These are phyloP conservation scores for Helobdella robusta DNA, from an alignment of 2,888 invertebrate genomes.

Conservation along the genomic window DNA sequence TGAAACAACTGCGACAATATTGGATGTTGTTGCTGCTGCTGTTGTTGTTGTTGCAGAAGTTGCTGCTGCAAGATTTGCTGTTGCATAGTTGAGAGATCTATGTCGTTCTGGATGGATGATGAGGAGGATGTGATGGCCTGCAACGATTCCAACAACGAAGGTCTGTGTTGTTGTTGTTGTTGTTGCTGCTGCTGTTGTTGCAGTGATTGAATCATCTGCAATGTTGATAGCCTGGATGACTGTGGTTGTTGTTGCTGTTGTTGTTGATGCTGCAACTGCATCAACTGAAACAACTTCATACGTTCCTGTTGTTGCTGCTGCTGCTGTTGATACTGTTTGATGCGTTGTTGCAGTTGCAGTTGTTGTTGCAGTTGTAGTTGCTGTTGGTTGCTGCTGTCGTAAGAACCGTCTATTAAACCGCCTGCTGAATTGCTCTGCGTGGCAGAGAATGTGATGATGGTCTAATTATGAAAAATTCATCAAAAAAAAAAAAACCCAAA, in stretches of 20 bases:
- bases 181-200: conserved; percentile 31
- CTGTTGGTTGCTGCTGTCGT: no score
- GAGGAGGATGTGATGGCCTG: not conserved
- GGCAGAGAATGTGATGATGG: no score
- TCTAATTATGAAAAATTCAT: not conserved
- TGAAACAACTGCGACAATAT: not conserved
- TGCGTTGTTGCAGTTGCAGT: conserved; percentile 31
- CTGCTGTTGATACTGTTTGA: conserved; percentile 1
- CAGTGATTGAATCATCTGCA: not conserved
- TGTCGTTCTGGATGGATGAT: not conserved
- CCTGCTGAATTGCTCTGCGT: no score
- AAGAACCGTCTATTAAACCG: no score
- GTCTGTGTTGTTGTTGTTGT: conserved; percentile 22
- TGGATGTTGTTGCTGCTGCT: not conserved
- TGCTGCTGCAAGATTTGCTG: conserved; percentile 13
- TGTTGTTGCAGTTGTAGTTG: conserved; percentile 32
- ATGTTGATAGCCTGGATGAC: conserved; percentile 10
- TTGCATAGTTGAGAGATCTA: no score
- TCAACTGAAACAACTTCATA: conserved; percentile 6
- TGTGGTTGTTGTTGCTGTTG: conserved; percentile 31
- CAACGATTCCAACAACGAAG: no score
- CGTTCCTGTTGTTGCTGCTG: conserved; percentile 5
- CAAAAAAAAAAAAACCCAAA: no score
- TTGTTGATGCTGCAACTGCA: conserved; percentile 23
- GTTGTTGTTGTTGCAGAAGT: conserved; percentile 10